Percentiles rank a stretch among this genome's conserved stretches.
phyloP scores from a whole-genome alignment of 2,113 vertebrate species.

The Delphinus delphis region DNA sequence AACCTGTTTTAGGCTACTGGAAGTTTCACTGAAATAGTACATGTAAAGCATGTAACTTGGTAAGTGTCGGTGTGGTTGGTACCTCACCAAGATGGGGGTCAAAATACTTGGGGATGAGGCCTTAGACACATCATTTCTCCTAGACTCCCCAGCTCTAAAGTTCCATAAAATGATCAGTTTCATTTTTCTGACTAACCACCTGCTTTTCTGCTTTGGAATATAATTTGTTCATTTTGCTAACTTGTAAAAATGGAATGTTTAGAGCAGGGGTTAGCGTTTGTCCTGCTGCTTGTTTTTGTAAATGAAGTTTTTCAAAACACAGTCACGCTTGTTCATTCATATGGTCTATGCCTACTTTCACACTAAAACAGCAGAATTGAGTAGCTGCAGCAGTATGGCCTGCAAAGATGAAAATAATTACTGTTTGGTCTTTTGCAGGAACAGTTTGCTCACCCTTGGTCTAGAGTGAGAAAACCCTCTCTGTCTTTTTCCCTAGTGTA shows the following conservation, averaged over 20 bases:
- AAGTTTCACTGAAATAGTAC: neutral
- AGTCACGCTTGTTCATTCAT: neutral
- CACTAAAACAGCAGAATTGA: fast-evolving
- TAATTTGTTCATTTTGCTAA: neutral
- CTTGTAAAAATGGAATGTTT: neutral
- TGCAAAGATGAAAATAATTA: too few relatives aligned
- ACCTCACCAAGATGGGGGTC: neutral
- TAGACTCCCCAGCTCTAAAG: neutral
- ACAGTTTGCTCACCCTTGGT: neutral
- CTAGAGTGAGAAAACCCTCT: neutral
- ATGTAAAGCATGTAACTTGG: neutral
- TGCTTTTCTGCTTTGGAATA: neutral
- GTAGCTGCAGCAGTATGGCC: fast-evolving
- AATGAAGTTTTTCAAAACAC: neutral
- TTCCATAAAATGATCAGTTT: neutral
- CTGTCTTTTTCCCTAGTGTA: neutral
- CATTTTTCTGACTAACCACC: neutral
- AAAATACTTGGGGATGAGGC: neutral
- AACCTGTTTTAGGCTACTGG: neutral
- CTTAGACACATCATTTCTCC: neutral
- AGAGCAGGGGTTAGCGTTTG: neutral
- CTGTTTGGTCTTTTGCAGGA: too few relatives aligned
- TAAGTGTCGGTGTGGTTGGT: neutral
- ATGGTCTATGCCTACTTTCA: neutral
- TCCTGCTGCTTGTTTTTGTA: neutral